Conservation (phyloP, 1,140 invertebrate genomes). For the Eumaeus atala region DNA sequence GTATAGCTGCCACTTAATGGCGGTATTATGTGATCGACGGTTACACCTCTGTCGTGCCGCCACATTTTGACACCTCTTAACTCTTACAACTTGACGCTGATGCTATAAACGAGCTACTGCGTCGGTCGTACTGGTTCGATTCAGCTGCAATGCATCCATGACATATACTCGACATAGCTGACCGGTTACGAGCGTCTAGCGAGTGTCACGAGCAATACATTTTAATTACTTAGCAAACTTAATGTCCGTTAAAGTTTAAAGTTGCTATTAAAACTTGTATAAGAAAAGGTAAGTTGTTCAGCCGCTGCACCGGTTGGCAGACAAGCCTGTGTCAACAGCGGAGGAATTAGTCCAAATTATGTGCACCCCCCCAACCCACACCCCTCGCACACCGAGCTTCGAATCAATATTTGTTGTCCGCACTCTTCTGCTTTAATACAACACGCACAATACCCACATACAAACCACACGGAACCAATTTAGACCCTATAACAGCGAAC, state of each 20-base stretch:
- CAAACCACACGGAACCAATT: constrained; percentile 21
- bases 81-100: too few species aligned
- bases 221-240: neutral
- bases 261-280: constrained; percentile 49
- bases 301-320: constrained; percentile 45
- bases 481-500: constrained; percentile 1
- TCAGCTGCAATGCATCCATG: too few species aligned
- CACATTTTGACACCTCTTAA: too few species aligned
- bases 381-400: constrained; percentile 44
- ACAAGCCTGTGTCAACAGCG: constrained; percentile 66
- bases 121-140: too few species aligned
- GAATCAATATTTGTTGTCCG: constrained; percentile 74
- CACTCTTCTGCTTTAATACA: constrained; percentile 71
- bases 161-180: too few species aligned
- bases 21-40: too few species aligned
- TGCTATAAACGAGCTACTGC: too few species aligned
- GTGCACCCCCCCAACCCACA: constrained; percentile 34
- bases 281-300: constrained; percentile 52
- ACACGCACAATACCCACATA: constrained; percentile 65
- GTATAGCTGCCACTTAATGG: too few species aligned
- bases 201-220: neutral
- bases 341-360: constrained; percentile 73
- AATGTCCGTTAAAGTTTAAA: constrained; percentile 27
- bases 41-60: too few species aligned
- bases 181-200: too few species aligned